A percentile compares a stretch with the other conserved stretches of the same genome.
Conservation (phyloP, 1,140 invertebrate species). For the Brachionus manjavacas region DNA sequence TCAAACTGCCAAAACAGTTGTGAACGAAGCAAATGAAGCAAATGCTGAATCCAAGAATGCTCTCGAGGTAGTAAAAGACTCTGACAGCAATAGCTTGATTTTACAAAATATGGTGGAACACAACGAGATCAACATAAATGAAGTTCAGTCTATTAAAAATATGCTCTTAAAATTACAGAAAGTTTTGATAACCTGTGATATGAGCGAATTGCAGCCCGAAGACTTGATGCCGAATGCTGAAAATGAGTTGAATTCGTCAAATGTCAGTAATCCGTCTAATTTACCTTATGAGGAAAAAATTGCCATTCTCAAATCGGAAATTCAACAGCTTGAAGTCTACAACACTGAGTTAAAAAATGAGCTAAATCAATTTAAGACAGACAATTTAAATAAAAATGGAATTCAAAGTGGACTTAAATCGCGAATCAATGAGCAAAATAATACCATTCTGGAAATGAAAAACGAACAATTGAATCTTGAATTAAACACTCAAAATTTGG, state of each 20-base stretch:
- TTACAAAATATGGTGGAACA: not conserved
- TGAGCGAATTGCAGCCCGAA: not conserved
- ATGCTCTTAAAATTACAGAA: not conserved
- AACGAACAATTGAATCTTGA: constrained; percentile 18
- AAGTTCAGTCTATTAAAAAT: not conserved
- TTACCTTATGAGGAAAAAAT: constrained; percentile 34
- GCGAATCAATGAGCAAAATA: constrained; percentile 26
- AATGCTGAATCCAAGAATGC: not conserved
- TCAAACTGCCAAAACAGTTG: not conserved
- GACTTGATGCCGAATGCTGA: not conserved
- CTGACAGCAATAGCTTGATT: not conserved
- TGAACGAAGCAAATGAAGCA: not conserved
- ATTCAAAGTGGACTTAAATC: constrained; percentile 17
- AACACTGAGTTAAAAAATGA: constrained; percentile 35
- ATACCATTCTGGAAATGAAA: constrained; percentile 37
- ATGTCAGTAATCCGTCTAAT: not conserved
- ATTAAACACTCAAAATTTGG: not conserved
- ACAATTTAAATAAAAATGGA: constrained; percentile 18
- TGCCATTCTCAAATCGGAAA: not conserved
- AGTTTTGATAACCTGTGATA: not conserved
- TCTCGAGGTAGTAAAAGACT: not conserved
- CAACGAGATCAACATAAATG: not conserved
- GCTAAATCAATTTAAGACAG: constrained; percentile 23
- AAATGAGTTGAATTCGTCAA: not conserved
- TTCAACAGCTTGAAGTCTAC: constrained; percentile 3